Percentiles rank a stretch among this genome's conserved stretches.
Evolutionary conservation across 2,113 vertebrate genomes (phyloP).

Genomic region (Andinoacara biseriatus): DNA sequence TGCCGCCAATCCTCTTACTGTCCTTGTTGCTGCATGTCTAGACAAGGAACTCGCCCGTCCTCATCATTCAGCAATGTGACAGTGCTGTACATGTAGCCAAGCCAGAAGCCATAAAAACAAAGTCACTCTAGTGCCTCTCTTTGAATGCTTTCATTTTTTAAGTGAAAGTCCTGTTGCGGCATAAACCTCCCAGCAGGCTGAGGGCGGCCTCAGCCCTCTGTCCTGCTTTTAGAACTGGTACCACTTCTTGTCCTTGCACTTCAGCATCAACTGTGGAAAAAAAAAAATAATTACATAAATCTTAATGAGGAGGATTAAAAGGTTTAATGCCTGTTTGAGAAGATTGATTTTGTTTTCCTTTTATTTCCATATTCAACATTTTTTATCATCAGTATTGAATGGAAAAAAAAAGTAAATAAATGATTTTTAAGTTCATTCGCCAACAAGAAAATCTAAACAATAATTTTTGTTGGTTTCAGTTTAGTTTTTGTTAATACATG

Average conservation of each 20-base stretch:
- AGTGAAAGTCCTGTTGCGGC: constrained; percentile 77
- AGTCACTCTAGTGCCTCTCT: constrained; percentile 61
- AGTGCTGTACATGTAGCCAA: constrained; percentile 52
- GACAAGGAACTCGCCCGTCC: constrained; percentile 51
- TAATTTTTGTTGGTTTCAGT: neutral
- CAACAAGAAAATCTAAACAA: neutral
- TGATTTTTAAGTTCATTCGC: neutral
- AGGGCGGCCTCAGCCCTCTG: constrained; percentile 55
- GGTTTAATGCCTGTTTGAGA: neutral
- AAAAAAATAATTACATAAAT: constrained; percentile 40
- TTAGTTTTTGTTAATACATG: neutral
- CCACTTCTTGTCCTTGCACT: constrained; percentile 99
- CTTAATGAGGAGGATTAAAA: neutral
- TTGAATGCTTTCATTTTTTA: constrained; percentile 55
- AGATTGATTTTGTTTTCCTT: neutral
- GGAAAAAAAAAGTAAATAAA: neutral
- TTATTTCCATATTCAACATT: no score
- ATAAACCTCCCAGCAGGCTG: constrained; percentile 70
- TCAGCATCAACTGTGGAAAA: constrained; percentile 90
- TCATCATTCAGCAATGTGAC: constrained; percentile 53
- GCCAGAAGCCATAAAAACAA: constrained; percentile 63
- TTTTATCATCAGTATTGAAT: neutral
- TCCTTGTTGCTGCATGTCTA: constrained; percentile 45
- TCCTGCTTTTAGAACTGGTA: constrained; percentile 91
- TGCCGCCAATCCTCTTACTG: constrained; percentile 27